Evolutionary conservation across 1,140 invertebrate genomes (phyloP).

Genomic region (Platyura marginata): DNA sequence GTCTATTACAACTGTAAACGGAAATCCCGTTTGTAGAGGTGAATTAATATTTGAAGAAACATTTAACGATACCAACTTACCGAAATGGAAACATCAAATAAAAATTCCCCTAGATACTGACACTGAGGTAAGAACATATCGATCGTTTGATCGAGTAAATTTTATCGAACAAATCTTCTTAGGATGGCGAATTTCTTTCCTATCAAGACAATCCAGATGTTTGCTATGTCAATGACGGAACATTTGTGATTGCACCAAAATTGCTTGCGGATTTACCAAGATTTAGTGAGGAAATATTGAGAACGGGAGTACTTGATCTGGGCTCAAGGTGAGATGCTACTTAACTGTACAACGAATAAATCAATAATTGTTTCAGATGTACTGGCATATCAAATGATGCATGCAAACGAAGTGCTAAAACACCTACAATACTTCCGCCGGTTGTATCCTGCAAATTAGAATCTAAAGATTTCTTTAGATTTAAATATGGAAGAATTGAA

Average conservation of each 20-base stretch:
- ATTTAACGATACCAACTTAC: background rate
- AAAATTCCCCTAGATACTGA: background rate
- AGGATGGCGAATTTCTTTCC: background rate
- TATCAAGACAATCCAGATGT: background rate
- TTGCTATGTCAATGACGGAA: background rate
- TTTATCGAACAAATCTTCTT: background rate
- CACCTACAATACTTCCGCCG: constrained; percentile 38
- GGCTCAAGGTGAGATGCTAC: background rate
- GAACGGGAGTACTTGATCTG: background rate
- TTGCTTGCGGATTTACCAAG: background rate
- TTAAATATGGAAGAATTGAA: constrained; percentile 57
- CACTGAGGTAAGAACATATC: background rate
- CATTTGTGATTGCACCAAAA: background rate
- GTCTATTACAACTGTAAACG: background rate
- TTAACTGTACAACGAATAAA: too few relatives aligned
- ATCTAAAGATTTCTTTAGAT: constrained; percentile 42
- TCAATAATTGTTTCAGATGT: too few relatives aligned
- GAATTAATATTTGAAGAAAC: background rate
- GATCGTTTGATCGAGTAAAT: background rate
- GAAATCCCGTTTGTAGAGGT: background rate
- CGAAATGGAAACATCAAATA: background rate
- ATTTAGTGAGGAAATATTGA: background rate
- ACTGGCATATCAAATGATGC: too few relatives aligned
- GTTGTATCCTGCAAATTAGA: constrained; percentile 45
- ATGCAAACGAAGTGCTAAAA: constrained; percentile 11